Base-by-base conservation (phyloP, 2,888 invertebrate genomes). In the Pteria penguin region DNA sequence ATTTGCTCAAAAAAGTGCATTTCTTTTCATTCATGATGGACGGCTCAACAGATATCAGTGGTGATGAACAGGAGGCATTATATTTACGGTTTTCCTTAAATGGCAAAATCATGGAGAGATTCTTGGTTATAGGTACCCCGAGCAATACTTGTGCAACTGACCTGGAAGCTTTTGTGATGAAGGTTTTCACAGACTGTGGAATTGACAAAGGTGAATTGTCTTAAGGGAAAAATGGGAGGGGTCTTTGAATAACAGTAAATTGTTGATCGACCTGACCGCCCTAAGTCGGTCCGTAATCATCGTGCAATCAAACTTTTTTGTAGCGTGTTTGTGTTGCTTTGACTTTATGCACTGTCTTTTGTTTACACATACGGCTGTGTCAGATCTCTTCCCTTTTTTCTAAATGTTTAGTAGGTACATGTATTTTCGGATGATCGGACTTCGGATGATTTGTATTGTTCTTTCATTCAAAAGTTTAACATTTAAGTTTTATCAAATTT, bases 11-110 rank as follows among this genome's bases (percentile, higher is more conserved):
- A 18, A 18, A 55, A 5, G 65, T 32, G 0, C 27, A 31, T 22
- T 80, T 62, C 45, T 60, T 67, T 45, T 29, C 52, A n/a, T 36
- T 73, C 29, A 32, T 73, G 52, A 73, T 73, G 60, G 73, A 73
- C 31, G 73, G 67, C 22, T 58, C 66, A 14, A 73, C 66, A 22
- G 66, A 73, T 52, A 73, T 73, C 4, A 29, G 33, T 45, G 72
- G 72, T 4, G 65, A 60, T 57, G 55, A 65, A 54, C 66, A 72
- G 32, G 72, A 72, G 31, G 72, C 63, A 1, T 24, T 72, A 11
- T 72, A 72, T 55, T 5, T 63, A 11, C 24, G 55, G 5, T 33
- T 24, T n/a, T 31, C 33, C 18, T 4, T 14, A n/a, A 67, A 67
- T 27, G 52, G 66, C 22, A n/a, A n/a, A n/a, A n/a, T n/a, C n/a